Conservation (phyloP, 1,140 invertebrate genomes). For the Ptiloglossa arizonensis region DNA sequence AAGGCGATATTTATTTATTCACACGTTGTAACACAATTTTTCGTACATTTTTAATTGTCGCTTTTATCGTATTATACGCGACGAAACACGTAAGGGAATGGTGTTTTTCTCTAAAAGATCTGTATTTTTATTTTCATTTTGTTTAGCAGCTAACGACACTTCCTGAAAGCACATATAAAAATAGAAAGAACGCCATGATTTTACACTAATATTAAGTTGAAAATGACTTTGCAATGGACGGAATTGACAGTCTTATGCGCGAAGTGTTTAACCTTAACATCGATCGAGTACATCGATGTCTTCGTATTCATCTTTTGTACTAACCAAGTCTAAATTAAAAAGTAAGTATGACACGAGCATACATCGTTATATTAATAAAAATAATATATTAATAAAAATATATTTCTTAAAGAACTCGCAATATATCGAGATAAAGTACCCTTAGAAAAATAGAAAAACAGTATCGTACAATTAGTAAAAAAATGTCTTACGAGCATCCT, state of each 20-base stretch:
- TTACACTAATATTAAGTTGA: constrained; percentile 43
- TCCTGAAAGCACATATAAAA: constrained; percentile 52
- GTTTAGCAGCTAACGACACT: neutral
- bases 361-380: constrained; percentile 44
- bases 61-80: constrained; percentile 21
- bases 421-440: constrained; percentile 12
- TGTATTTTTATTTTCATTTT: constrained; percentile 12
- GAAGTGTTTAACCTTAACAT: constrained; percentile 18
- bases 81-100: constrained; percentile 15
- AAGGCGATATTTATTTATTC: constrained; percentile 24
- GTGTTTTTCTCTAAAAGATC: constrained; percentile 30
- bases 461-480: constrained; percentile 25
- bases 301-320: constrained; percentile 51
- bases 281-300: constrained; percentile 17
- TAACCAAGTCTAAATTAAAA: constrained; percentile 40
- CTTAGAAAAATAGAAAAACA: constrained; percentile 18
- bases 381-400: constrained; percentile 56
- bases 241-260: constrained; percentile 58
- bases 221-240: constrained; percentile 55
- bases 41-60: constrained; percentile 18
- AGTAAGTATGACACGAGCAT: constrained; percentile 41
- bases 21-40: constrained; percentile 23
- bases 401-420: constrained; percentile 54
- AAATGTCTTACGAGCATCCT: constrained; percentile 5
- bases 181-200: constrained; percentile 42